Evolutionary conservation across 2,797 vertebrate species (phyloP).

Genomic region (Lophius americanus): DNA sequence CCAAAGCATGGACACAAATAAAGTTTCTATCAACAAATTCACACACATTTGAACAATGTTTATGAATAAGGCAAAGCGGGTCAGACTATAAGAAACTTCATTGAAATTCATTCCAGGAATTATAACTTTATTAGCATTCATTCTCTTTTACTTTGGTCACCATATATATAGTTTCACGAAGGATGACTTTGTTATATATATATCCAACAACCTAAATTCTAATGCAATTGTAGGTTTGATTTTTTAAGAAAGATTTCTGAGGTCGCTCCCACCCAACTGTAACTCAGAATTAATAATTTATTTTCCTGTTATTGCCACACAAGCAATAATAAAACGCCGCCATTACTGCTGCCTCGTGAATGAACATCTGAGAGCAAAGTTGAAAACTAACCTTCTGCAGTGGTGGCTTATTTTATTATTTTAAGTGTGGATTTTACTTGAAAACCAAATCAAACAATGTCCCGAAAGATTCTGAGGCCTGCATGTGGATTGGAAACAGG

Average conservation of each 20-base stretch:
- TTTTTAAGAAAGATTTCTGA: background rate
- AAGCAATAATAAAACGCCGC: conserved; percentile 6
- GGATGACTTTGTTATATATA: conserved; percentile 40
- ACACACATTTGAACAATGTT: background rate
- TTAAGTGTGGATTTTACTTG: conserved; percentile 8
- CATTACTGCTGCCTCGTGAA: conserved; percentile 3
- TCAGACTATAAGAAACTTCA: background rate
- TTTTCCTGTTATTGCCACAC: conserved; percentile 13
- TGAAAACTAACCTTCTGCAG: conserved; percentile 18
- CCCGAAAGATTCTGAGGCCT: conserved; percentile 18
- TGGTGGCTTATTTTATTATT: background rate
- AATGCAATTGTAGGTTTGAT: background rate
- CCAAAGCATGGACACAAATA: no score
- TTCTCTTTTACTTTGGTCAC: conserved; percentile 73
- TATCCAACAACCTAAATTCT: conserved; percentile 35
- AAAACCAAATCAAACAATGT: conserved; percentile 42
- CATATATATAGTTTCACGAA: conserved; percentile 52
- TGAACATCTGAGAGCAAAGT: conserved; percentile 1
- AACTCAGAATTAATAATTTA: conserved; percentile 34
- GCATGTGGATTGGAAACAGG: conserved; percentile 30
- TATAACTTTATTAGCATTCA: conserved; percentile 75
- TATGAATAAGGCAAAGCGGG: background rate
- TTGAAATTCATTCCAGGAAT: conserved; percentile 58
- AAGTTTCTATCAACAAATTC: no score
- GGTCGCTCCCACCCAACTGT: conserved; percentile 18